Base-by-base conservation (phyloP, 2,113 vertebrate genomes). In the Dicerorhinus sumatrensis region DNA sequence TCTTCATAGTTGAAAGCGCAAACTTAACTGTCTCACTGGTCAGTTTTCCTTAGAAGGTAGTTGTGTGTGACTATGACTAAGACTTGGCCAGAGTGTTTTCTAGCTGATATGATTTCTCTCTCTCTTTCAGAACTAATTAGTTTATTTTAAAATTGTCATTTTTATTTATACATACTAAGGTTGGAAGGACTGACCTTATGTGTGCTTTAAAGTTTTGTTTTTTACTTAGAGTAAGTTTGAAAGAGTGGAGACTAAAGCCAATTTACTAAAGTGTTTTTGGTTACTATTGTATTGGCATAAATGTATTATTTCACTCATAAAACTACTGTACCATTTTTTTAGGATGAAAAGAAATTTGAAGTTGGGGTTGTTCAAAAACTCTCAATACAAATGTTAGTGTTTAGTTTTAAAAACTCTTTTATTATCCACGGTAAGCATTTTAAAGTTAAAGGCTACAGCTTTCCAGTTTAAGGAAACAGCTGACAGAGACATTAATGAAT, bases 121-220 rank as follows among this genome's bases (percentile, higher is more conserved):
- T 56, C 27, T 92, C 46, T 89, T 81, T 70, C 94, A 97, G 73
- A 96, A 65, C 31, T 23, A 54, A 73, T 18, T 89, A 51, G 90
- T 97, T 94, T 94, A 73, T 91, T 91, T 96, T 80, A 63, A 93
- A 89, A 75, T 75, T 92, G 72, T 89, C n/a, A 75, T 92, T 87
- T 36, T 93, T 97, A 93, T 89, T 86, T 94, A 88, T 87, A 72
- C 16, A 29, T 94, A 93, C 58, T 94, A 75, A 97, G 96, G 76
- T 89, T 86, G 88, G 65, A 72, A 94, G 91, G n/a, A 89, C 25
- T 77, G 70, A 72, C 77, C 46, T 83, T 80, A 46, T 69, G 31
- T 58, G 10, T 85, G 9, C 51, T 91, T 17, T 96, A 60, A 73
- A 77, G 58, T 95, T 95, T 97, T 89, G 54, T 42, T 86, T 97